Percentiles rank a stretch among this genome's conserved stretches.
phyloP scores from a whole-genome alignment of 2,797 vertebrate genomes.

The Falco cherrug region DNA sequence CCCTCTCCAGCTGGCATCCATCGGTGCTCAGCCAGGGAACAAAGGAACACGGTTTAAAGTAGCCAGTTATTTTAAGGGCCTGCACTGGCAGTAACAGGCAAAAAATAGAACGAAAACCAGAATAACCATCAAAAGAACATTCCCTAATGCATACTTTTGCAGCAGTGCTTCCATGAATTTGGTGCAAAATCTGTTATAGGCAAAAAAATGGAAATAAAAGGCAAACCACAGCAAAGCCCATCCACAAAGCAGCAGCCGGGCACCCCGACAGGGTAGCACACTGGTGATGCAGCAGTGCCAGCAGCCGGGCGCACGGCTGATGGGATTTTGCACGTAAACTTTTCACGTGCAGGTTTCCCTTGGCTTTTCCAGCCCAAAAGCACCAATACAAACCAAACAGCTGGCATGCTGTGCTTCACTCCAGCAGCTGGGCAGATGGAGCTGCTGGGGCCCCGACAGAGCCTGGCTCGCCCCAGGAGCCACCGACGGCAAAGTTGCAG shows the following conservation, averaged over 20 bases:
- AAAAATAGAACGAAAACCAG: conserved; percentile 60
- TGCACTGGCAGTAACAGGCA: conserved; percentile 4
- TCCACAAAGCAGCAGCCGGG: neutral
- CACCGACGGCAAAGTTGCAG: neutral
- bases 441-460: neutral
- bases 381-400: neutral
- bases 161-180: neutral
- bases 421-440: neutral
- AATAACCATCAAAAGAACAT: conserved; percentile 18
- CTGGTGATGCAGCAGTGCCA: fast-evolving
- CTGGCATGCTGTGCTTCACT: neutral
- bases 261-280: fast-evolving
- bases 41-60: conserved; percentile 24
- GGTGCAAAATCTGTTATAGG: neutral
- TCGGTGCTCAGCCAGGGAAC: neutral
- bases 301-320: neutral
- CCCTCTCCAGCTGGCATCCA: conserved; percentile 4
- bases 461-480: neutral
- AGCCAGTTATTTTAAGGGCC: conserved; percentile 60
- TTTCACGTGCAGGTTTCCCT: neutral
- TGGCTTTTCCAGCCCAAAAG: neutral
- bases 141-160: neutral
- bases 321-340: neutral
- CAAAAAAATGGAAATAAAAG: neutral
- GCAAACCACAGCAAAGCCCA: neutral